A percentile compares a stretch with the other conserved stretches of the same genome.
phyloP scores from a whole-genome alignment of 2,797 vertebrate genomes.

The Champsocephalus gunnari region DNA sequence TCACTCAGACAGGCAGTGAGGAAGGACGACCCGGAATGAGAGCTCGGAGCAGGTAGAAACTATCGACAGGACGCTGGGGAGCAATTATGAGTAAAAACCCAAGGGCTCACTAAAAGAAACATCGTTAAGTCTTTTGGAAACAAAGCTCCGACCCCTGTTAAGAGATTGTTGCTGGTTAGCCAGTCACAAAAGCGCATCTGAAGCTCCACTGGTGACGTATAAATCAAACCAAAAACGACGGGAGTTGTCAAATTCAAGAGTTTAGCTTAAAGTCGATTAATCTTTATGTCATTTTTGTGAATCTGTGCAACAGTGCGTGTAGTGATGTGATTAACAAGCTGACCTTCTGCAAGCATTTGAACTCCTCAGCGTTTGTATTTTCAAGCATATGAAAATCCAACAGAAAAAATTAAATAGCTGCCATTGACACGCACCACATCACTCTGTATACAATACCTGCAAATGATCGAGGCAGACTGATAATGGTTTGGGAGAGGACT shows the following conservation, averaged over 20 bases:
- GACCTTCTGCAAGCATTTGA: conserved; percentile 53
- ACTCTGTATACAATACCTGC: conserved; percentile 75
- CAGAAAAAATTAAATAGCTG: conserved; percentile 65
- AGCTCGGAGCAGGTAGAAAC: conserved; percentile 62
- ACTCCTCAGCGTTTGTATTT: conserved; percentile 63
- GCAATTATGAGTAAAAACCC: conserved; percentile 61
- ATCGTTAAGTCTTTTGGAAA: conserved; percentile 58
- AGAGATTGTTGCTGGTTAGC: conserved; percentile 25
- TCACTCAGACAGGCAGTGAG: conserved; percentile 64
- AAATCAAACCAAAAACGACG: conserved; percentile 52
- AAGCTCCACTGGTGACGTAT: conserved; percentile 46
- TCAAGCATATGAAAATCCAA: conserved; percentile 59
- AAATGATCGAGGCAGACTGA: conserved; percentile 75
- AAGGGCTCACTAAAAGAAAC: conserved; percentile 49
- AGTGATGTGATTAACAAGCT: conserved; percentile 57
- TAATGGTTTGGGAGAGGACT: conserved; percentile 71
- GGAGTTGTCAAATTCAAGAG: conserved; percentile 45
- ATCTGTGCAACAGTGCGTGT: conserved; percentile 42
- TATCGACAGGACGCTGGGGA: conserved; percentile 57
- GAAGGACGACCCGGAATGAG: conserved; percentile 58
- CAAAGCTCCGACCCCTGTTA: conserved; percentile 20
- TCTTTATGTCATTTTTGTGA: conserved; percentile 33
- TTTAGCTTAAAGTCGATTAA: conserved; percentile 45
- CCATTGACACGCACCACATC: conserved; percentile 66
- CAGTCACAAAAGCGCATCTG: conserved; percentile 37